These are phyloP conservation scores for Mastomys natalensis DNA, from an alignment of 2,113 vertebrate genomes.

Conservation along the genomic window DNA sequence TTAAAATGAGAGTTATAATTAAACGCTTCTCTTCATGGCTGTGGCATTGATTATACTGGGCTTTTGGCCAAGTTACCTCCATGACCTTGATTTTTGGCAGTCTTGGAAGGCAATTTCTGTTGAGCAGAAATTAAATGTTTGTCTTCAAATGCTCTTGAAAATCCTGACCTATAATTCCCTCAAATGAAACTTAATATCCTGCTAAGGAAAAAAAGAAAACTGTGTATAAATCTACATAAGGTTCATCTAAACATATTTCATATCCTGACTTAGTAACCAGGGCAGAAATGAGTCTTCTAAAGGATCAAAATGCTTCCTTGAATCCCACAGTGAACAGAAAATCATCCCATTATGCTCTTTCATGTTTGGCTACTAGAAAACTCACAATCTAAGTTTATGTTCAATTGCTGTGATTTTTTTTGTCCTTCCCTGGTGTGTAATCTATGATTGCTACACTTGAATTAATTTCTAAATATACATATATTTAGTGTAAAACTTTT, in stretches of 20 bases:
- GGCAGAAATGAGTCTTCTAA: not conserved
- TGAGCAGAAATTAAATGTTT: constrained; percentile 58
- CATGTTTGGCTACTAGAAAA: not conserved
- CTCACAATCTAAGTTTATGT: not conserved
- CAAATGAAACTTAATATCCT: not conserved
- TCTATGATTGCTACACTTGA: not conserved
- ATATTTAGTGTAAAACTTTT: not conserved
- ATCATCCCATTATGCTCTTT: not conserved
- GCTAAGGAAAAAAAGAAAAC: not conserved
- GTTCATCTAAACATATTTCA: not conserved
- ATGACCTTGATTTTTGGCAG: constrained; percentile 62
- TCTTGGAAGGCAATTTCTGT: constrained; percentile 25
- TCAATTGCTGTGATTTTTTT: constrained; percentile 12
- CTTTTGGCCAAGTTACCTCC: constrained; percentile 62
- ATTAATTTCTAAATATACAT: constrained; percentile 20
- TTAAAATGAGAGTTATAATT: constrained; percentile 71
- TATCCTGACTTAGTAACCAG: not conserved
- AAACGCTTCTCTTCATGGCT: constrained; percentile 60
- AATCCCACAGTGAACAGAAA: not conserved
- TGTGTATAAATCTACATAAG: not conserved
- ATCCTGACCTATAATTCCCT: constrained; percentile 7
- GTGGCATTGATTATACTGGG: constrained; percentile 59
- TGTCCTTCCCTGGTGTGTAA: not conserved
- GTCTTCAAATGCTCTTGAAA: constrained; percentile 46
- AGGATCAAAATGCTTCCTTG: not conserved